phyloP scores from a whole-genome alignment of 2,888 invertebrate genomes.

The Drosophila eohydei region DNA sequence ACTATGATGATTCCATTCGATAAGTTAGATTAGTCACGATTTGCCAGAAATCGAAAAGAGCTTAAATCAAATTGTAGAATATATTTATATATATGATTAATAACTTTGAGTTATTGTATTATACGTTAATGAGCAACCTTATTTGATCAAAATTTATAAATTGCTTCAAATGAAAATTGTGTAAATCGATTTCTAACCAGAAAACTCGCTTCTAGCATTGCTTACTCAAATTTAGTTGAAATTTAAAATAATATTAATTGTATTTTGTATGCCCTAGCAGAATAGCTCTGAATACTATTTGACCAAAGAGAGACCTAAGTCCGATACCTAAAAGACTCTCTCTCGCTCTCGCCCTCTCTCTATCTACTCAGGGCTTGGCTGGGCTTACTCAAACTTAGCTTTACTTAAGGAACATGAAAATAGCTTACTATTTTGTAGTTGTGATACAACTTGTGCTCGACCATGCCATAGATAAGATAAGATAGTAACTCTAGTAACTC shows the following conservation, averaged over 20 bases:
- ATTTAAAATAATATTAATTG: not conserved
- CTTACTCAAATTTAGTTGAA: slow-evolving; percentile 17
- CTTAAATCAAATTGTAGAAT: not conserved
- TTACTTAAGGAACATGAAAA: not conserved
- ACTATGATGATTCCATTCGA: not conserved
- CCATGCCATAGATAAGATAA: not conserved
- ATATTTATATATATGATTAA: slow-evolving; percentile 11
- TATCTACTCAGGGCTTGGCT: not conserved
- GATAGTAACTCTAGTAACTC: not conserved
- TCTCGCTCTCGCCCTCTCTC: not conserved
- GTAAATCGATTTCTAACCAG: slow-evolving; percentile 9
- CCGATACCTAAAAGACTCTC: not conserved
- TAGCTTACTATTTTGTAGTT: not conserved
- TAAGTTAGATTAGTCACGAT: slow-evolving; percentile 20
- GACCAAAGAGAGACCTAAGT: not conserved
- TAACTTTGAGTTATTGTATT: slow-evolving; percentile 6
- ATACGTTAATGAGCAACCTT: slow-evolving; percentile 1
- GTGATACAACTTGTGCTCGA: not conserved
- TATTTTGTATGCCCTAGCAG: not conserved
- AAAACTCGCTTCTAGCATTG: slow-evolving; percentile 25
- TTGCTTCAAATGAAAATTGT: not conserved
- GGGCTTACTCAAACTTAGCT: not conserved
- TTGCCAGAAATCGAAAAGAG: not conserved
- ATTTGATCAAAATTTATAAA: slow-evolving; percentile 4
- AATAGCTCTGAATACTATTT: not conserved